Conservation (phyloP, 2,797 vertebrate genomes). For the Ataeniobius toweri region DNA sequence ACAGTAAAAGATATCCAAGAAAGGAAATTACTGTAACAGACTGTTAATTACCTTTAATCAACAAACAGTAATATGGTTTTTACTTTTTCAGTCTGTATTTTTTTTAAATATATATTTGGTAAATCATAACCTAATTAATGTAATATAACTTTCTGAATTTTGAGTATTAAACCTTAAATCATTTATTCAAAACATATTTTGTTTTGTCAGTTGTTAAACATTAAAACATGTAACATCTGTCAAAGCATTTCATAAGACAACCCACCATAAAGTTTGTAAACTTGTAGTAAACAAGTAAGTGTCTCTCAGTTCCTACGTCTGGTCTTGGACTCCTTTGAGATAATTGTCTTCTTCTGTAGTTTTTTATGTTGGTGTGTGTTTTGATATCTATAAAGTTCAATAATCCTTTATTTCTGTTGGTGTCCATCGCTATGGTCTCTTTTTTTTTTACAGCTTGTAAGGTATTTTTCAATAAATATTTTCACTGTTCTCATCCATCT, state of each 20-base stretch:
- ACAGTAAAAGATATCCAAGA: background rate
- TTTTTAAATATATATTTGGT: background rate
- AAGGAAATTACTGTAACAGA: background rate
- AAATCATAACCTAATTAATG: too few species aligned
- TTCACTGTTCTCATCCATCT: background rate
- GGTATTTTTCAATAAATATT: background rate
- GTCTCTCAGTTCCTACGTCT: background rate
- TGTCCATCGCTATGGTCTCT: background rate
- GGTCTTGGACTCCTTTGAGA: background rate
- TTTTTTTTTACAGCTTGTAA: background rate
- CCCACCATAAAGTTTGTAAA: background rate
- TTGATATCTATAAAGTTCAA: background rate
- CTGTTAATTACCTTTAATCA: background rate
- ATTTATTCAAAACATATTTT: background rate
- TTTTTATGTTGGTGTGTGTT: background rate
- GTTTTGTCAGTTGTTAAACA: background rate
- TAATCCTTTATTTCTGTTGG: background rate
- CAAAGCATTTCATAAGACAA: background rate
- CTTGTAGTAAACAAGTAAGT: background rate
- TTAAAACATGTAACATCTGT: background rate
- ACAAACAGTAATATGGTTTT: background rate
- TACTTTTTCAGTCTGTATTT: background rate
- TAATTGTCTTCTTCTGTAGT: background rate
- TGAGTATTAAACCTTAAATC: background rate
- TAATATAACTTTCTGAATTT: background rate